phyloP scores from a whole-genome alignment of 2,888 invertebrate species.

The Apotomis turbidana region DNA sequence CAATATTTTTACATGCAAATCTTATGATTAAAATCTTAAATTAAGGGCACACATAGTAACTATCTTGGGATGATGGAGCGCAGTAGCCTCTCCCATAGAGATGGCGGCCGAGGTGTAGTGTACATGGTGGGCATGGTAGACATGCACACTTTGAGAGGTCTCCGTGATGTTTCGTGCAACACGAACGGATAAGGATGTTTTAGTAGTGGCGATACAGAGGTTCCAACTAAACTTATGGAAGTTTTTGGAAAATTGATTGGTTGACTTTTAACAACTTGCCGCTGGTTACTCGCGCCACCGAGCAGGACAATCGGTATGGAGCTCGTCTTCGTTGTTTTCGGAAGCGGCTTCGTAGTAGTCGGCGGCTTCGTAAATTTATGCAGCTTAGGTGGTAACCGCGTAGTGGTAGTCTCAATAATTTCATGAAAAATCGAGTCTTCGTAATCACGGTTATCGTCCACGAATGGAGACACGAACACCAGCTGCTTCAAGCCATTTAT shows the following conservation, averaged over 20 bases:
- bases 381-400: conserved; percentile 49
- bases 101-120: conserved; percentile 59
- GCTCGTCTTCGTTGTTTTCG: conserved; percentile 51
- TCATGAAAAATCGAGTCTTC: conserved; percentile 75
- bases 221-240: conserved; percentile 68
- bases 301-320: conserved; percentile 67
- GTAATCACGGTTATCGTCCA: conserved; percentile 68
- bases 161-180: conserved; percentile 57
- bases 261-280: conserved; percentile 61
- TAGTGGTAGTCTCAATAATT: conserved; percentile 66
- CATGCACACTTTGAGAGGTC: conserved; percentile 70
- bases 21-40: conserved; percentile 14
- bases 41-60: conserved; percentile 31
- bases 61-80: conserved; percentile 68
- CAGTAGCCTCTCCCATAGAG: conserved; percentile 67
- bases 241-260: conserved; percentile 62
- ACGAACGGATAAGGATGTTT: conserved; percentile 75
- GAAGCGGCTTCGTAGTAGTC: conserved; percentile 29
- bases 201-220: conserved; percentile 65
- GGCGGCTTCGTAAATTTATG: conserved; percentile 27
- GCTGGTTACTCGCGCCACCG: conserved; percentile 66
- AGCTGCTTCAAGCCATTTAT: conserved; percentile 73
- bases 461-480: conserved; percentile 65
- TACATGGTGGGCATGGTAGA: conserved; percentile 57
- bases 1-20: conserved; percentile 6